phyloP scores from a whole-genome alignment of 2,888 invertebrate genomes.

The Diaperis boleti region DNA sequence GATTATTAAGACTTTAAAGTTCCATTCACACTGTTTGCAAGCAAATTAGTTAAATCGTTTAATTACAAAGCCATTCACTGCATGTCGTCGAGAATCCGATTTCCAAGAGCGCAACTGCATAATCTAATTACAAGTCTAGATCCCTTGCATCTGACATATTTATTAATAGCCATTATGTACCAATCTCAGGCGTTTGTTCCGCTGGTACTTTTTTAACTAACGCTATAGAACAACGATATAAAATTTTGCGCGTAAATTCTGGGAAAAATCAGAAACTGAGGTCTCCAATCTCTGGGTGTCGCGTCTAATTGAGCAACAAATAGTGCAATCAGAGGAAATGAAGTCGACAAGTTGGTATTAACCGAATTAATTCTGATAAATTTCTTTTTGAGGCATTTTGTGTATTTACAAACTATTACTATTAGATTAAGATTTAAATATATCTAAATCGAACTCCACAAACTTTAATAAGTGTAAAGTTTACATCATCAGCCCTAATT shows the following conservation, averaged over 20 bases:
- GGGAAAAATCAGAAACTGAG: neutral
- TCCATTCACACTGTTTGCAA: neutral
- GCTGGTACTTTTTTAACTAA: neutral
- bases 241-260: neutral
- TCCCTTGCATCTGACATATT: constrained; percentile 10
- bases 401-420: too few relatives aligned
- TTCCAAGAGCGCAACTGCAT: constrained; percentile 26
- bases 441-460: too few relatives aligned
- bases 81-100: constrained; percentile 8
- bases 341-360: too few relatives aligned
- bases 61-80: constrained; percentile 18
- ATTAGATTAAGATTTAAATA: too few relatives aligned
- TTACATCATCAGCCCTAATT: too few relatives aligned
- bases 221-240: neutral
- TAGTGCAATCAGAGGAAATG: neutral
- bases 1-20: neutral
- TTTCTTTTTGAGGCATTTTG: too few relatives aligned
- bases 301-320: neutral
- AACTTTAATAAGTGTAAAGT: too few relatives aligned
- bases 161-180: constrained; percentile 12
- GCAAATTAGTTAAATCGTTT: constrained; percentile 20
- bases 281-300: neutral
- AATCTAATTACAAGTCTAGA: constrained; percentile 19
- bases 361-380: too few relatives aligned
- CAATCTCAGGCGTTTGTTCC: neutral